These are phyloP conservation scores for Cerastis rubricosa DNA, from an alignment of 2,888 invertebrate genomes.

Conservation along the genomic window DNA sequence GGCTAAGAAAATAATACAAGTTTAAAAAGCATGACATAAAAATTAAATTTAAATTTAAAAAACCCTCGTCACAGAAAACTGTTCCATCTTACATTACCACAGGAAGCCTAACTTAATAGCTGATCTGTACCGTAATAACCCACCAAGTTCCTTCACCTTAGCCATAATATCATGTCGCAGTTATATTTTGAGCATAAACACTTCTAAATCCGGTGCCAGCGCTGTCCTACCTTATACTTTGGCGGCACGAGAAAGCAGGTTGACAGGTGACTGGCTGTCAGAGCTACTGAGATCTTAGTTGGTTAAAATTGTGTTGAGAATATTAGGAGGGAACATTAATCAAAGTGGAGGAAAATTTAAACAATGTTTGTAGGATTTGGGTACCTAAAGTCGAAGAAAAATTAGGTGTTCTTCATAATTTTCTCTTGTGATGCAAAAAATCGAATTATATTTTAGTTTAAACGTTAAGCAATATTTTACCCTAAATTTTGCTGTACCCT, in stretches of 20 bases:
- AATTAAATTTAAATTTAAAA: no score
- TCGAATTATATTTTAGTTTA: no score
- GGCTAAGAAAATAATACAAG: no score
- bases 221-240: conserved; percentile 65
- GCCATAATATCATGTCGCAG: conserved; percentile 39
- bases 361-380: background rate
- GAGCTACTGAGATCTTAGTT: conserved; percentile 14
- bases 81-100: no score
- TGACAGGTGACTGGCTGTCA: conserved; percentile 66
- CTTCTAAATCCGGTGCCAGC: conserved; percentile 55
- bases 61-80: no score
- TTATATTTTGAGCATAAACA: conserved; percentile 62
- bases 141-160: conserved; percentile 49
- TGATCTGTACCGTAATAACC: conserved; percentile 37
- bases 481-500: no score
- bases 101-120: background rate
- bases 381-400: background rate
- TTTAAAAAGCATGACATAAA: no score
- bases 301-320: conserved; percentile 33
- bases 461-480: no score
- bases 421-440: background rate
- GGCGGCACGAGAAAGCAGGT: conserved; percentile 62
- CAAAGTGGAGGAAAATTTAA: background rate
- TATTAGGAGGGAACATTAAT: conserved; percentile 24
- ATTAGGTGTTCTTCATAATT: background rate